phyloP scores from a whole-genome alignment of 2,888 invertebrate genomes.

The Sturmia bella region DNA sequence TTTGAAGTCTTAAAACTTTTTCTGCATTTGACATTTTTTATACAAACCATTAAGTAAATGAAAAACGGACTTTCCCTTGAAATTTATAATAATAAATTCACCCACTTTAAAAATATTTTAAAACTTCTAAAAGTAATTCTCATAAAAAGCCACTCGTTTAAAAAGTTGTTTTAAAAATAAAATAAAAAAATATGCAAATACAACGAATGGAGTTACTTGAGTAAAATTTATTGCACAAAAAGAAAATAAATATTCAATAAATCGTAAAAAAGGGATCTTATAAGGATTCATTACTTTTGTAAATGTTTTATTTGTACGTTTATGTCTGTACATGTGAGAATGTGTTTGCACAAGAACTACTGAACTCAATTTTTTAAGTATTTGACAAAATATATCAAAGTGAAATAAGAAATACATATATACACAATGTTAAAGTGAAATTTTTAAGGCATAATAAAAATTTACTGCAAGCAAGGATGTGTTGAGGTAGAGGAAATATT shows the following conservation, averaged over 20 bases:
- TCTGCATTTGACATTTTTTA: no score
- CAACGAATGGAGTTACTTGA: constrained; percentile 1
- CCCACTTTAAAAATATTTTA: neutral
- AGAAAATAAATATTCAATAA: constrained; percentile 25
- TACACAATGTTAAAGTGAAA: constrained; percentile 47
- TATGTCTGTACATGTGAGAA: neutral
- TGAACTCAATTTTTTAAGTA: constrained; percentile 64
- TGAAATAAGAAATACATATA: constrained; percentile 41
- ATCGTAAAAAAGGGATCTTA: constrained; percentile 41
- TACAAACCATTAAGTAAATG: no score
- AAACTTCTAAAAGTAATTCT: neutral
- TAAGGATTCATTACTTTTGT: constrained; percentile 58
- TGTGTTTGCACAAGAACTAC: constrained; percentile 30
- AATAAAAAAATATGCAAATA: constrained; percentile 32
- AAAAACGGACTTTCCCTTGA: no score
- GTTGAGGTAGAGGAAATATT: neutral
- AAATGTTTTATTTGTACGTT: neutral
- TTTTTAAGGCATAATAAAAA: constrained; percentile 34
- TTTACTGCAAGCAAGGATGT: neutral
- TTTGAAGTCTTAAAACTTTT: neutral
- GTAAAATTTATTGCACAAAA: constrained; percentile 49
- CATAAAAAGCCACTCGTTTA: constrained; percentile 10
- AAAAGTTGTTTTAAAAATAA: constrained; percentile 23
- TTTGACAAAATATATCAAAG: constrained; percentile 64
- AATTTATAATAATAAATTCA: no score